Percentiles rank a stretch among this genome's conserved stretches.
Evolutionary conservation across 2,888 invertebrate genomes (phyloP).

Genomic region (Ommatoiulus sabulosus): DNA sequence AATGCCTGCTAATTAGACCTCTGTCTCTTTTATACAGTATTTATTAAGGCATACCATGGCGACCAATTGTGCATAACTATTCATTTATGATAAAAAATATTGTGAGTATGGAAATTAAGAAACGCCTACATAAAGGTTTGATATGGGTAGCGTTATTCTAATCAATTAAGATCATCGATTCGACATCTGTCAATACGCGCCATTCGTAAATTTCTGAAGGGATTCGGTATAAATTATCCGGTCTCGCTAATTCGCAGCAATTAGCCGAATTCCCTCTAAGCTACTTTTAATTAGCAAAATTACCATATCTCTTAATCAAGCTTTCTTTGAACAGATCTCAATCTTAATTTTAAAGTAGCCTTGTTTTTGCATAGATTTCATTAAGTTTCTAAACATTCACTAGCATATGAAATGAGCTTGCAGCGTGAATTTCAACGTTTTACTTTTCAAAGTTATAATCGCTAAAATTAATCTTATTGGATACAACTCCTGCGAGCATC

Average conservation of each 20-base stretch:
- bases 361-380: not conserved
- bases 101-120: not conserved
- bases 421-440: too few relatives aligned
- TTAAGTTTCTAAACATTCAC: not conserved
- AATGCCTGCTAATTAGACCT: too few relatives aligned
- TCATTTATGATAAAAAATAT: not conserved
- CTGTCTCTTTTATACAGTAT: too few relatives aligned
- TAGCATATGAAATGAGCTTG: not conserved
- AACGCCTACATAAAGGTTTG: not conserved
- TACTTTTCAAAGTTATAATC: too few relatives aligned
- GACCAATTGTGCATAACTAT: not conserved
- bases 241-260: not conserved
- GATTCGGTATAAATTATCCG: not conserved
- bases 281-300: not conserved
- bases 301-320: conserved; percentile 29
- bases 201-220: not conserved
- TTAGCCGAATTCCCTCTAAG: conserved; percentile 10
- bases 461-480: too few relatives aligned
- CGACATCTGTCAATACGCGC: not conserved
- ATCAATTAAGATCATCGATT: not conserved
- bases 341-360: not conserved
- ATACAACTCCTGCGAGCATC: too few relatives aligned
- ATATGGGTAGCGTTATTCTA: not conserved
- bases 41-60: too few relatives aligned
- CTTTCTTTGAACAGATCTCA: not conserved